Evolutionary conservation across 2,888 invertebrate genomes (phyloP).

Genomic region (Sericinus montela): DNA sequence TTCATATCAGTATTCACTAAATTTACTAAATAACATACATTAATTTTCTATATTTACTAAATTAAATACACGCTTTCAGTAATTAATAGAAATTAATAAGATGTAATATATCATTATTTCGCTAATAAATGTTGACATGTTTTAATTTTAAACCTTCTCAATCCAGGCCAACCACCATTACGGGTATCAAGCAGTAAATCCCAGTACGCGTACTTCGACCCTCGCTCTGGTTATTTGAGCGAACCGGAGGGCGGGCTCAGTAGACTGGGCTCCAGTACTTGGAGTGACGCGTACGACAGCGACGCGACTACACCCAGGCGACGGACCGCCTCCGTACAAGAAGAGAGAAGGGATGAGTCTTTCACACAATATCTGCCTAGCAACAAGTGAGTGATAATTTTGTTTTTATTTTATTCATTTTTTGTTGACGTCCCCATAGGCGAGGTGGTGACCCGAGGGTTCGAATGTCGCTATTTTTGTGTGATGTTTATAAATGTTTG

Average conservation of each 20-base stretch:
- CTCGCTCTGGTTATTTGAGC: constrained; percentile 71
- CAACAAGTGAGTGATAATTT: constrained; percentile 54
- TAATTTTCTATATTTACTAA: no score
- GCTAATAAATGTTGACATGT: no score
- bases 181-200: constrained; percentile 58
- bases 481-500: no score
- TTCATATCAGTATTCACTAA: no score
- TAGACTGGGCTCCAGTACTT: constrained; percentile 50
- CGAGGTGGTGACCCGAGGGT: no score
- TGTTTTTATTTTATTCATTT: no score
- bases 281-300: constrained; percentile 72
- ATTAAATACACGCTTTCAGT: no score
- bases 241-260: constrained; percentile 70
- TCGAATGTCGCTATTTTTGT: no score
- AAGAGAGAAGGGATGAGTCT: constrained; percentile 53
- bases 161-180: constrained; percentile 56
- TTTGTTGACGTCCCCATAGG: no score
- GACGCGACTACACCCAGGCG: constrained; percentile 60
- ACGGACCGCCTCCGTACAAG: constrained; percentile 68
- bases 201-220: constrained; percentile 75
- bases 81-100: no score
- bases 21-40: no score
- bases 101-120: no score
- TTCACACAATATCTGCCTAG: constrained; percentile 54
- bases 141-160: background rate